Base-by-base conservation (phyloP, 2,888 invertebrate species). In the Elmis aenea region DNA sequence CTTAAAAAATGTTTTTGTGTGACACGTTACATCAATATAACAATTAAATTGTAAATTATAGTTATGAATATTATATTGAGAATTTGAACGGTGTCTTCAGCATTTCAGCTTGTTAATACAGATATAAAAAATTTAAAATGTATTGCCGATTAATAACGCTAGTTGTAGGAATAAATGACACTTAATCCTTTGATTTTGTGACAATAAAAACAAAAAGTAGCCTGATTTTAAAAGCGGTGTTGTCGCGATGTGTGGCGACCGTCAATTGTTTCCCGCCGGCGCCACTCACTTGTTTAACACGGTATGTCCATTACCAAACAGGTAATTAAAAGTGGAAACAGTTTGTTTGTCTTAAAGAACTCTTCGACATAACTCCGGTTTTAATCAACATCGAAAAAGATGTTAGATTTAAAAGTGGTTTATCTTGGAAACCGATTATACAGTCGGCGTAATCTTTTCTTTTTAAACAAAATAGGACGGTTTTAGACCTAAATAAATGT, bases 221-320 rank as follows among this genome's bases (percentile, higher is more conserved):
- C 26, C 28, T 35, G 15, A 16, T 24, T 36, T 40, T 32, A 38
- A 42, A 41, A 31, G 24, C 16, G 34, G 26, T 27, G 34, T 35
- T 28, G 37, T 27, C 50, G 40, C 55, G 53, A 59, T 63, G 63
- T 63, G 64, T 62, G 63, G 60, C 59, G 64, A 59, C 59, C 57
- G 61, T 62, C 61, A 21, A 59, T 60, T 63, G 62, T 62, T 61
- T 55, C 57, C 52, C 57, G 57, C 57, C 65, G 66, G 66, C 66
- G 66, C 66, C 66, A 66, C 56, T 57, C 55, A 51, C 61, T 59
- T 65, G 66, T 66, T 59, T 48, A 59, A 68, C 68, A 68, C 59
- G 66, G 65, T 66, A 67, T 61, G 66, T 68, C 68, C 68, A 68
- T 68, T 68, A 68, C 66, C 54, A 62, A 57, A 64, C 65, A 64